Evolutionary conservation across 2,113 vertebrate genomes (phyloP).

Genomic region (Cynocephalus volans): DNA sequence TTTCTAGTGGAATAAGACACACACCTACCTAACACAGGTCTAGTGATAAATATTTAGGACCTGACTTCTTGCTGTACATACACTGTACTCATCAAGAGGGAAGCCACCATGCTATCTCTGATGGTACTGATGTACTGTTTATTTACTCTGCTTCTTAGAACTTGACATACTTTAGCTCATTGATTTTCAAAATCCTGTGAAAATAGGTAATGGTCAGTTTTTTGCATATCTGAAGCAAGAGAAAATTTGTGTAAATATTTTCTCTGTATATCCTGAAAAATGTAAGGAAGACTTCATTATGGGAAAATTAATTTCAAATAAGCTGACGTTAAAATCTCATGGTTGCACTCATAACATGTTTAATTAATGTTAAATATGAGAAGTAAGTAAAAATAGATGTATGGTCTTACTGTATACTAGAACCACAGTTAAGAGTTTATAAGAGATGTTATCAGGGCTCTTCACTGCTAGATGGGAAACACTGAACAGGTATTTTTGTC

Average conservation of each 20-base stretch:
- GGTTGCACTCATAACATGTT: conserved; percentile 32
- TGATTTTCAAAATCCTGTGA: conserved; percentile 57
- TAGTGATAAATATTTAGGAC: conserved; percentile 48
- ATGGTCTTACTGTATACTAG: background rate
- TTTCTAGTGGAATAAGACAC: background rate
- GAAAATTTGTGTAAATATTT: conserved; percentile 42
- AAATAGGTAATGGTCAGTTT: conserved; percentile 41
- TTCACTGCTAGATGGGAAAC: conserved; percentile 28
- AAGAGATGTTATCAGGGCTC: background rate
- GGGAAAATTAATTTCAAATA: conserved; percentile 68
- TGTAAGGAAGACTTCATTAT: background rate
- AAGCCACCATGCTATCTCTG: background rate
- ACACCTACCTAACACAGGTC: background rate
- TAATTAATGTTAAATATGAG: conserved; percentile 70
- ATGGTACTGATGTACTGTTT: background rate
- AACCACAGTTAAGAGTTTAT: conserved; percentile 19
- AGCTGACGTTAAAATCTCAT: conserved; percentile 52
- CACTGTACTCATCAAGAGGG: background rate
- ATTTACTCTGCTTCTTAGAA: conserved; percentile 37
- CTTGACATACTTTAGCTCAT: background rate
- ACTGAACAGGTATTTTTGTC: background rate
- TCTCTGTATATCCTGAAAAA: conserved; percentile 35
- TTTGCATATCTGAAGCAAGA: background rate
- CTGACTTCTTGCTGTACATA: background rate
- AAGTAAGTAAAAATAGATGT: conserved; percentile 66